Evolutionary conservation across 2,888 invertebrate species (phyloP).

Genomic region (Dastarcus helophoroides): DNA sequence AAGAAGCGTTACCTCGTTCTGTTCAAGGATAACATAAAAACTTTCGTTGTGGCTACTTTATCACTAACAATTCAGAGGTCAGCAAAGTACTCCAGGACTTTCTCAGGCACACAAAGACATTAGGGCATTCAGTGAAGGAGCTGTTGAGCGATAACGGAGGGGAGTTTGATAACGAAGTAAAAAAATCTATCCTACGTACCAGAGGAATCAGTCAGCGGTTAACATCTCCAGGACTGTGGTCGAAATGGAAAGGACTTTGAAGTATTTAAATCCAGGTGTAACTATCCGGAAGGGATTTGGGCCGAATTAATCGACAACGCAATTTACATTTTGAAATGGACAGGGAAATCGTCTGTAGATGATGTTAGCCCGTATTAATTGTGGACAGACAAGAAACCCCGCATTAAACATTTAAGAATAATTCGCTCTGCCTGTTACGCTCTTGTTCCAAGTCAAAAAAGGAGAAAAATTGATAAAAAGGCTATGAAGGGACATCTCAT

Average conservation of each 20-base stretch:
- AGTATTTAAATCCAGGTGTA: constrained; percentile 18
- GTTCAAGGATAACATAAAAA: constrained; percentile 16
- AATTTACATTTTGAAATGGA: constrained; percentile 17
- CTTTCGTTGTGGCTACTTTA: constrained; percentile 18
- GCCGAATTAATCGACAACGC: constrained; percentile 18
- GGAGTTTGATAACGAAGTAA: constrained; percentile 22
- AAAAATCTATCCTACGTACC: constrained; percentile 14
- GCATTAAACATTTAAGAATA: constrained; percentile 17
- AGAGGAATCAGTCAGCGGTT: constrained; percentile 13
- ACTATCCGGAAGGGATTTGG: constrained; percentile 19
- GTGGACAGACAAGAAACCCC: constrained; percentile 16
- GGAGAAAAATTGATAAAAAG: constrained; percentile 22
- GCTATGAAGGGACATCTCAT: constrained; percentile 20
- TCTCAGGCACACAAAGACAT: constrained; percentile 15
- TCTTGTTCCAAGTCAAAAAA: constrained; percentile 18
- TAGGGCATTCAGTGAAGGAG: constrained; percentile 21
- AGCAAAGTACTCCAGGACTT: constrained; percentile 16
- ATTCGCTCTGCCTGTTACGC: constrained; percentile 16
- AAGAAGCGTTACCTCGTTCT: constrained; percentile 13
- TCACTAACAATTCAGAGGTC: constrained; percentile 19
- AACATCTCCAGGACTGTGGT: constrained; percentile 15
- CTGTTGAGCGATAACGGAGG: constrained; percentile 23
- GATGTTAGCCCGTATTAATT: constrained; percentile 19
- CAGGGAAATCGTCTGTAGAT: constrained; percentile 17
- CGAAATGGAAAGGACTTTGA: constrained; percentile 22